Base-by-base conservation (phyloP, 2,888 invertebrate species). In the Eupithecia insigniata region DNA sequence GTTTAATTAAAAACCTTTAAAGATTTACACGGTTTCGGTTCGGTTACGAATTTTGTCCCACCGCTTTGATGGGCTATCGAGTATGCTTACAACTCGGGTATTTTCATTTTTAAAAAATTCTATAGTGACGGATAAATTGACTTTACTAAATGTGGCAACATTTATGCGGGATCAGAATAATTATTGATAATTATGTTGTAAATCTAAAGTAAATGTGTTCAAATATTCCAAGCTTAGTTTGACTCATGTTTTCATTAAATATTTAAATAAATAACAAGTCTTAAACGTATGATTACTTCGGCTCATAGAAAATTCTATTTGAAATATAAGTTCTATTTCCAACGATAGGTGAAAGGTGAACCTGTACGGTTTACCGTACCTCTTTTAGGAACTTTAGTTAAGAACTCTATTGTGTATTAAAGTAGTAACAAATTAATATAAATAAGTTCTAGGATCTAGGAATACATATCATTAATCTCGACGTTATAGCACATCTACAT, bases 1-100 rank as follows among this genome's bases (percentile, higher is more conserved):
- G 84, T 84, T 86, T 92, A 92, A 93, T 93, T 93, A 93, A 92
- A 90, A 86, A 90, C 89, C 89, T 89, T 89, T 88, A 89, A 89
- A 90, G 87, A 90, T 90, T 85, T 87, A 85, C 87, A 83, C 81
- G 85, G 85, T 85, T 85, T 83, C 82, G 85, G 84, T 83, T 85
- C 80, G 76, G 79, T 82, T 84, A 76, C 84, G 80, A 82, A 83
- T 84, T 84, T 85, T 83, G 81, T 82, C 72, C 82, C 77, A 80
- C 76, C 75, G 80, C 81, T 87, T 85, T 84, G 77, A 81, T 81
- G 79, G 82, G 83, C 83, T 84, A 82, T 81, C 80, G 75, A 76
- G 72, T 65, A 72, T 72, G 76, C 69, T 76, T 70, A 69, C 76
- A 76, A 78, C 74, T 76, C 51, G 71, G n/a, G 34, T 72, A 68